These are phyloP conservation scores for Noctilio leporinus DNA, from an alignment of 2,113 vertebrate genomes.

Conservation along the genomic window DNA sequence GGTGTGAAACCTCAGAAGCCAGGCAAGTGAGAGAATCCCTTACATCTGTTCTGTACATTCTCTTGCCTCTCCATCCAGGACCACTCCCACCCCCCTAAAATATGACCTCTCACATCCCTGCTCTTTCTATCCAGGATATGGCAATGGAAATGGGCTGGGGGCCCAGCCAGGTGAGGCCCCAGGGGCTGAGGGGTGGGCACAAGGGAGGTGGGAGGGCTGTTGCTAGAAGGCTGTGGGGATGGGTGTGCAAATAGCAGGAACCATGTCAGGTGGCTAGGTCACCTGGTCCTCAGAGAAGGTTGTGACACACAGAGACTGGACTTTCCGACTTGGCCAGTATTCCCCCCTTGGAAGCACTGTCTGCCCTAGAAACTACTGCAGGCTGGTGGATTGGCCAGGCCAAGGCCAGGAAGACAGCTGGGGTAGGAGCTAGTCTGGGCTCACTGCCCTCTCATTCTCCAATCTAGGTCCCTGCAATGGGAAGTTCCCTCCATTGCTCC, in stretches of 20 bases:
- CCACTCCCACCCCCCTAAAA: accelerated
- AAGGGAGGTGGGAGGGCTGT: background rate
- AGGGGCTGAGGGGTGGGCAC: background rate
- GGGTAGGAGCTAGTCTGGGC: background rate
- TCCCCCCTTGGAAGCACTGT: background rate
- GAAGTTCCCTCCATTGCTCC: background rate
- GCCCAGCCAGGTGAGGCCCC: conserved; percentile 35
- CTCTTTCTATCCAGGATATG: background rate
- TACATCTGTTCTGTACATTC: background rate
- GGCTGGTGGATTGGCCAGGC: background rate
- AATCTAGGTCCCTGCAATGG: conserved; percentile 29
- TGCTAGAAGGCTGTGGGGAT: background rate
- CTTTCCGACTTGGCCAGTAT: background rate
- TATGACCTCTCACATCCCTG: background rate
- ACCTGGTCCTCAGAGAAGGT: background rate
- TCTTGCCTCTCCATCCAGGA: background rate
- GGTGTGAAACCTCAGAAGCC: conserved; percentile 18
- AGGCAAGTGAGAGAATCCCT: background rate
- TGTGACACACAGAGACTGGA: background rate
- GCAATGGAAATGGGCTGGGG: background rate
- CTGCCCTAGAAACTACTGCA: background rate
- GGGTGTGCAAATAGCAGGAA: background rate
- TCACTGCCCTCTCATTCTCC: background rate
- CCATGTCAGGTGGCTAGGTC: background rate
- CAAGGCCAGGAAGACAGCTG: background rate